Percentiles rank a stretch among this genome's conserved stretches.
phyloP scores from a whole-genome alignment of 2,888 invertebrate species.

The Drosophila borborema region DNA sequence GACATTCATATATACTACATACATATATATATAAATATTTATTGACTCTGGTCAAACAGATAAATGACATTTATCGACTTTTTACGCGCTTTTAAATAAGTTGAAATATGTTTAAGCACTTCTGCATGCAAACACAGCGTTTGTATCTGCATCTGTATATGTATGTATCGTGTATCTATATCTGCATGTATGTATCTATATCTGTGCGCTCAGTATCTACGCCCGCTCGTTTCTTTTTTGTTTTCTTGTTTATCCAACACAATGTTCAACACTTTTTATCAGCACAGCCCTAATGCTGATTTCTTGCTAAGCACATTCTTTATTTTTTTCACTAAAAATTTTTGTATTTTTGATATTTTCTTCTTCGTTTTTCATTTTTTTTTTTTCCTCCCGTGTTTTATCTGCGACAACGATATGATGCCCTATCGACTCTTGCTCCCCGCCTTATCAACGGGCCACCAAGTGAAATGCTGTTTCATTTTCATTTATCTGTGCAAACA shows the following conservation, averaged over 20 bases:
- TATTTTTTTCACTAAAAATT: slow-evolving; percentile 37
- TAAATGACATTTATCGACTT: slow-evolving; percentile 81
- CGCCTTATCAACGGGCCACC: slow-evolving; percentile 58
- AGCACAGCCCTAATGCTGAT: slow-evolving; percentile 56
- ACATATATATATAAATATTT: no score
- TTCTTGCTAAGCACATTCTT: slow-evolving; percentile 36
- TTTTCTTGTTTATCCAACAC: slow-evolving; percentile 65
- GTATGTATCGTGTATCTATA: slow-evolving; percentile 29
- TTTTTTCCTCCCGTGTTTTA: slow-evolving; percentile 37
- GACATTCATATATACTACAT: neutral
- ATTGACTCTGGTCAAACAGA: slow-evolving; percentile 74
- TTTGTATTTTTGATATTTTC: slow-evolving; percentile 6
- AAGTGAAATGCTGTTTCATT: slow-evolving; percentile 39
- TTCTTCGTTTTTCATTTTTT: slow-evolving; percentile 9
- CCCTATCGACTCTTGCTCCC: slow-evolving; percentile 62
- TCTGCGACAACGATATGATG: slow-evolving; percentile 58
- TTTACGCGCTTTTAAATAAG: slow-evolving; percentile 80
- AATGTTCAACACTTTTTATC: slow-evolving; percentile 69
- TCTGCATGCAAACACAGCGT: slow-evolving; percentile 56
- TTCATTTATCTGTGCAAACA: slow-evolving; percentile 70
- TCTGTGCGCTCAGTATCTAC: slow-evolving; percentile 53
- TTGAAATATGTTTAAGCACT: slow-evolving; percentile 76
- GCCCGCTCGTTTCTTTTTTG: slow-evolving; percentile 53
- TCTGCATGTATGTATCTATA: slow-evolving; percentile 53
- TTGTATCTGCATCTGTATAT: slow-evolving; percentile 40